Conservation (phyloP, 2,888 invertebrate genomes). For the Pseudanteris insignis region DNA sequence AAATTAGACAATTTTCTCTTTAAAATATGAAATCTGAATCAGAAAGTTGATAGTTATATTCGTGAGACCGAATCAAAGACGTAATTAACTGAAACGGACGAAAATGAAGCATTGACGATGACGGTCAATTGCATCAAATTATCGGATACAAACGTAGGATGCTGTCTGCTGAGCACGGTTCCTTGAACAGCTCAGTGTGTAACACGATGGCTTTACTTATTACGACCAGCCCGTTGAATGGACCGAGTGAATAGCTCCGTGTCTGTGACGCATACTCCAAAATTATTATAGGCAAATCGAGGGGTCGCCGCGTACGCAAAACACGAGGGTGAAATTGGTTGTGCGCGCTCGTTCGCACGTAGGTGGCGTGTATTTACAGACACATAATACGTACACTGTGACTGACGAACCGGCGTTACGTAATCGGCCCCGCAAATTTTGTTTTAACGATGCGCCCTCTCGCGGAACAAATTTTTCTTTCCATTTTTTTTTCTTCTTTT, state of each 20-base stretch:
- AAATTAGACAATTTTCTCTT: too few species aligned
- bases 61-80: too few species aligned
- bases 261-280: slow-evolving; percentile 46
- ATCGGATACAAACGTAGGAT: neutral
- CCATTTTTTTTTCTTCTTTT: too few species aligned
- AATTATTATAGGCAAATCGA: slow-evolving; percentile 52
- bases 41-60: too few species aligned
- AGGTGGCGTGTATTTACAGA: slow-evolving; percentile 28
- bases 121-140: slow-evolving; percentile 13
- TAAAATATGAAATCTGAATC: too few species aligned
- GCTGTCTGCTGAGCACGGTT: slow-evolving; percentile 10
- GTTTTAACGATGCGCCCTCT: too few species aligned
- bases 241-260: slow-evolving; percentile 28
- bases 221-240: slow-evolving; percentile 35
- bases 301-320: slow-evolving; percentile 36
- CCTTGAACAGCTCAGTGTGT: too few species aligned
- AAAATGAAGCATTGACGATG: neutral
- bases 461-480: too few species aligned
- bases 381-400: slow-evolving; percentile 19
- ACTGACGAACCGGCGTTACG: slow-evolving; percentile 26
- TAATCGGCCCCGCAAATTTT: slow-evolving; percentile 13
- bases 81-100: neutral
- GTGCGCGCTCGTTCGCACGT: slow-evolving; percentile 11
- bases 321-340: slow-evolving; percentile 36
- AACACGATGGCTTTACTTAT: slow-evolving; percentile 30